phyloP scores from a whole-genome alignment of 1,140 invertebrate species.

The Achroia grisella region DNA sequence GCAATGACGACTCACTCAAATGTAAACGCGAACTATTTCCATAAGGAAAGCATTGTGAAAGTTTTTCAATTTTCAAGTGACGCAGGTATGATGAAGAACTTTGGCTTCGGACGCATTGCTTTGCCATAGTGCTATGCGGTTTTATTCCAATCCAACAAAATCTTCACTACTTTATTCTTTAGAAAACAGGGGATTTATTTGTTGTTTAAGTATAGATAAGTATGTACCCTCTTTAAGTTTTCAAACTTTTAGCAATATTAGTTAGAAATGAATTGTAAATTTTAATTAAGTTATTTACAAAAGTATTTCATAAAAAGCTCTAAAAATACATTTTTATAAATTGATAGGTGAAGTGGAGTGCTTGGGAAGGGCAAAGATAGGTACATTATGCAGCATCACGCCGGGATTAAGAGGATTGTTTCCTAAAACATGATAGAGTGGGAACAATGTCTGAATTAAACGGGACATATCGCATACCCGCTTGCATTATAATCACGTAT shows the following conservation, averaged over 20 bases:
- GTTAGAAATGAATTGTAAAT: too few species aligned
- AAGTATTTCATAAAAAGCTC: neutral
- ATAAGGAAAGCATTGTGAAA: constrained; percentile 71
- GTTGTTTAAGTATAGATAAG: neutral
- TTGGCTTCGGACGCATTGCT: constrained; percentile 51
- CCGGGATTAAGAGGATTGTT: constrained; percentile 66
- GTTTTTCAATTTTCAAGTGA: constrained; percentile 73
- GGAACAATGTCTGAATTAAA: constrained; percentile 53
- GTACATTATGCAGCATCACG: constrained; percentile 67
- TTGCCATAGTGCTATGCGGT: constrained; percentile 12
- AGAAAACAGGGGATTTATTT: too few species aligned
- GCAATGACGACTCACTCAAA: constrained; percentile 71
- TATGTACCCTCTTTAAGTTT: too few species aligned
- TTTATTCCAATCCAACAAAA: constrained; percentile 24
- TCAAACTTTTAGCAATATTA: too few species aligned
- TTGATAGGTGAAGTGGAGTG: constrained; percentile 41
- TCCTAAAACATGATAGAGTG: constrained; percentile 64
- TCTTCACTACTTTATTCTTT: neutral
- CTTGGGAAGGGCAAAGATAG: constrained; percentile 16
- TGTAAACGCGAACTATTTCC: constrained; percentile 69
- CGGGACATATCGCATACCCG: constrained; percentile 13
- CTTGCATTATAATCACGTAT: too few species aligned
- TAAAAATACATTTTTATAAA: constrained; percentile 26
- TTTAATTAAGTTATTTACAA: too few species aligned
- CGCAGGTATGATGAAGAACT: constrained; percentile 69